A percentile compares a stretch with the other conserved stretches of the same genome.
phyloP scores from a whole-genome alignment of 2,797 vertebrate species.

The Anguilla marmorata region DNA sequence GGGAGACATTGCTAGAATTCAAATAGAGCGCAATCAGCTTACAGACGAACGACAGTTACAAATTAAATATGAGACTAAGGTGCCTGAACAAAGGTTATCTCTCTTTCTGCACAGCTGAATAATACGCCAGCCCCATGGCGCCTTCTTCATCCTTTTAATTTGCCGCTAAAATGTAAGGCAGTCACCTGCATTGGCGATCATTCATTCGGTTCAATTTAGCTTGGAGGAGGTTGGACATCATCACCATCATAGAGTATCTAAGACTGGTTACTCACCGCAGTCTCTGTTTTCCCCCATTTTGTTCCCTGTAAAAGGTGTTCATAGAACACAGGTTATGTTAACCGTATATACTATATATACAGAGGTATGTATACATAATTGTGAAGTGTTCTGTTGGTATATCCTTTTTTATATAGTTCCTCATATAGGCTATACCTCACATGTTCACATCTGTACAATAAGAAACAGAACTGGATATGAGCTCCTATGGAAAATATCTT shows the following conservation, averaged over 20 bases:
- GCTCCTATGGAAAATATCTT: not conserved
- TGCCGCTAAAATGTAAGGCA: slow-evolving; percentile 24
- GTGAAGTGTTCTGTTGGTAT: not conserved
- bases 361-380: too few species aligned
- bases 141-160: slow-evolving; percentile 38
- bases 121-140: slow-evolving; percentile 39
- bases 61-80: slow-evolving; percentile 52
- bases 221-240: not conserved
- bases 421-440: not conserved
- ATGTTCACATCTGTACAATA: not conserved
- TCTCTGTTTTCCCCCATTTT: not conserved
- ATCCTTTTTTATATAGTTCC: not conserved
- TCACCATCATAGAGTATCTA: not conserved
- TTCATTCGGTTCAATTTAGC: slow-evolving; percentile 31
- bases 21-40: slow-evolving; percentile 51
- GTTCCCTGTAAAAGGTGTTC: not conserved
- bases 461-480: not conserved
- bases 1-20: slow-evolving; percentile 42
- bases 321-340: not conserved
- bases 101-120: slow-evolving; percentile 47
- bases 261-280: not conserved
- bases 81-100: slow-evolving; percentile 51
- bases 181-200: slow-evolving; percentile 35
- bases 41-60: slow-evolving; percentile 52
- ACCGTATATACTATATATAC: not conserved